These are phyloP conservation scores for Perca flavescens DNA, from an alignment of 2,113 vertebrate genomes.

Conservation along the genomic window DNA sequence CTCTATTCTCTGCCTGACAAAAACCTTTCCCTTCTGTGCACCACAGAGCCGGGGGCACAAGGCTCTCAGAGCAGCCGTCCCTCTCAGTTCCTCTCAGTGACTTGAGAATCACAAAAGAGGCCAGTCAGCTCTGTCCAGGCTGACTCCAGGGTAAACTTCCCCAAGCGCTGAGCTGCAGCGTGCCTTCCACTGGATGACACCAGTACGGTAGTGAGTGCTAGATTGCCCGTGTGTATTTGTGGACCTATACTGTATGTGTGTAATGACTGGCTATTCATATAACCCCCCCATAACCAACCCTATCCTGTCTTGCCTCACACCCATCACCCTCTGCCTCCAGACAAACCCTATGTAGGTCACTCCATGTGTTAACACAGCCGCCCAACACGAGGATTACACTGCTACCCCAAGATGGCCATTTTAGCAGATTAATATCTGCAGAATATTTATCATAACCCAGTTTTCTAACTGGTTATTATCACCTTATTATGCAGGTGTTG, in stretches of 20 bases:
- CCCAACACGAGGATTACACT: constrained; percentile 82
- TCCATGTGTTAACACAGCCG: constrained; percentile 61
- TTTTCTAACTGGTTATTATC: constrained; percentile 2
- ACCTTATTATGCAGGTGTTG: background rate
- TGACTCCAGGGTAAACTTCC: constrained; percentile 39
- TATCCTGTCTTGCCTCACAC: constrained; percentile 41
- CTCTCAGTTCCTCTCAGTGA: constrained; percentile 61
- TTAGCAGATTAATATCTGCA: constrained; percentile 51
- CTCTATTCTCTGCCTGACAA: constrained; percentile 31
- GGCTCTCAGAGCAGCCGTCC: constrained; percentile 51
- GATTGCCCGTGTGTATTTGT: background rate
- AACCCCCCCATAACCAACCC: constrained; percentile 4
- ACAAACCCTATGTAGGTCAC: constrained; percentile 79
- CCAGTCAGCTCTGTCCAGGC: constrained; percentile 36
- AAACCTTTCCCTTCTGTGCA: background rate
- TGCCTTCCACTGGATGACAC: background rate
- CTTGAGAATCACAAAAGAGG: constrained; percentile 69
- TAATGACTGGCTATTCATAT: constrained; percentile 21
- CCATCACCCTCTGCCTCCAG: constrained; percentile 68
- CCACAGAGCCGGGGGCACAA: background rate
- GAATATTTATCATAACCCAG: constrained; percentile 18
- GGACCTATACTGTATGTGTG: background rate
- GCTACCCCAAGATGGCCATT: constrained; percentile 60
- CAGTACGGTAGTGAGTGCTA: background rate
- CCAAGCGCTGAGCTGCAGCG: background rate